Base-by-base conservation (phyloP, 2,888 invertebrate species). In the Malachius bipustulatus region DNA sequence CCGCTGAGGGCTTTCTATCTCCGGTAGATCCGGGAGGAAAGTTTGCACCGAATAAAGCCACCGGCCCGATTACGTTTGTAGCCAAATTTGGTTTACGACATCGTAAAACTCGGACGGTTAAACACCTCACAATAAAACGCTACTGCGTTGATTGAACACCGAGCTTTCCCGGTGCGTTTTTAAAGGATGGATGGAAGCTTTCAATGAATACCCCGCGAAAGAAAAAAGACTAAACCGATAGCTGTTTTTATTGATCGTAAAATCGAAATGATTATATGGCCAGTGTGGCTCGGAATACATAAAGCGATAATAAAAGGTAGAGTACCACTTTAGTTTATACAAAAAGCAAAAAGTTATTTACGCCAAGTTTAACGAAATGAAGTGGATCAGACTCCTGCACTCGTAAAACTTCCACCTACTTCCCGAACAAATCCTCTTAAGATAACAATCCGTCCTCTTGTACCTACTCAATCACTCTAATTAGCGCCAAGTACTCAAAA, bases 61-160 rank as follows among this genome's bases (percentile, higher is more conserved):
- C n/a, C 6, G 24, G n/a, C 6, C n/a, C n/a, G 24, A 19, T n/a
- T 19, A 6, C 24, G 6, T 14, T 8, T 14, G 14, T 34, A 41
- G 35, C 41, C 46, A 46, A 47, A 47, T 46, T 48, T 46, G 40
- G 39, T 45, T 42, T 44, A 47, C 45, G 44, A 46, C 16, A 38
- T 32, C 43, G 39, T 48, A 48, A 47, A 48, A 44, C 34, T 34
- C 34, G 28, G 37, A 37, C 38, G 44, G 40, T 47, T 47, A 46
- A 47, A 45, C 44, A 45, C 43, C 45, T 44, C 36, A 38, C 44
- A 47, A 42, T 42, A 44, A 42, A 42, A 42, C 32, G 31, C 27
- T 28, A 14, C 26, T 15, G 32, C 34, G 36, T 41, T 41, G 42
- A 42, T 42, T 42, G 30, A 29, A 14, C 10, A 16, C 9, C 30